Evolutionary conservation across 1,140 invertebrate species (phyloP), one percentile per base, ranked within the genome.

Genomic region (Aporrectodea caliginosa): DNA sequence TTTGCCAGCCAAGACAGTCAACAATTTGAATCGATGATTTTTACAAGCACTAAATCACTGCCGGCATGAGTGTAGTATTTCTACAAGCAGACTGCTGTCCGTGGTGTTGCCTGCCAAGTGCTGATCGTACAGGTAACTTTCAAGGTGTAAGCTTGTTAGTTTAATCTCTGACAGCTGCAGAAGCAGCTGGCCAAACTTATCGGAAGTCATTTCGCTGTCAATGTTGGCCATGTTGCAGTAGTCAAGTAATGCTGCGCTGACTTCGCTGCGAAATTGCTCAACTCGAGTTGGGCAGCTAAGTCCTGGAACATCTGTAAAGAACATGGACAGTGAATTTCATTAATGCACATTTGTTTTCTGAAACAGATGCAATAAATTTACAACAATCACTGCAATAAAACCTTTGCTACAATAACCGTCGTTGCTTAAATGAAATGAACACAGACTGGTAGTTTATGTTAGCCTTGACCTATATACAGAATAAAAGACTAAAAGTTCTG

Each of bases 11-110:
- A n/a, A n/a, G n/a, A n/a, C n/a, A n/a, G n/a, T n/a, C n/a, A n/a
- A n/a, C n/a, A n/a, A n/a, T n/a, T n/a, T n/a, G n/a, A n/a, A n/a
- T n/a, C n/a, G n/a, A n/a, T n/a, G n/a, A n/a, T n/a, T n/a, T n/a
- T n/a, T n/a, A n/a, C n/a, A n/a, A n/a, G n/a, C n/a, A n/a, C n/a
- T n/a, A n/a, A n/a, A n/a, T 58, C 43, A 58, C 43, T 58, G 43
- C 22, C 77, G 69, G 88, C 97, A 98, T 71, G 96, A 95, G 87
- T 98, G 96, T 78, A 98, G 90, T 96, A 98, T 98, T 90, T 98
- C 97, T 94, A 98, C 98, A 75, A 98, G 93, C 72, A 98, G 91
- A 0, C 96, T 98, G 88, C 98, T 95, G 73, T 95, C 96, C 31
- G 96, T 95, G 75, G 96, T 95, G 85, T 94, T 93, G 30, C 90